Conservation (phyloP, 2,888 invertebrate species). For the Brenthis daphne region DNA sequence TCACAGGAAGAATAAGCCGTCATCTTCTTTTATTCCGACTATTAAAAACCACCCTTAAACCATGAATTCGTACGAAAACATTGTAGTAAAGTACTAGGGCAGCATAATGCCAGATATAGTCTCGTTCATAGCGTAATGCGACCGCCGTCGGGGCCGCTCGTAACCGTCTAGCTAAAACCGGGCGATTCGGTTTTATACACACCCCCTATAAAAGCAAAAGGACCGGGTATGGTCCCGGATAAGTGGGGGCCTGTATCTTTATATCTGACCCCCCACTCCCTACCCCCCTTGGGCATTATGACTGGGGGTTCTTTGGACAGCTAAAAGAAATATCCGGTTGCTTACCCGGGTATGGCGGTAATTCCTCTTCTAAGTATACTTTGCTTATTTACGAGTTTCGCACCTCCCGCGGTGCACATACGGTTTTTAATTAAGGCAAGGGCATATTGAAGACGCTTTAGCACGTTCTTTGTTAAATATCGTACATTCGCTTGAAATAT, state of each 20-base stretch:
- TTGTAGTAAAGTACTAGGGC: conserved; percentile 70
- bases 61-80: conserved; percentile 56
- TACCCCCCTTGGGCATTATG: conserved; percentile 77
- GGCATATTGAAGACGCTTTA: conserved; percentile 30
- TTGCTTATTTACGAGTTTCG: conserved; percentile 76
- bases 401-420: conserved; percentile 56
- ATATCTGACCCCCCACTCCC: conserved; percentile 78
- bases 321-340: conserved; percentile 82
- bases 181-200: conserved; percentile 82
- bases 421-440: conserved; percentile 45
- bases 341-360: conserved; percentile 71
- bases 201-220: conserved; percentile 83
- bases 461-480: conserved; percentile 11
- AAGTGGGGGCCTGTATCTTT: conserved; percentile 82
- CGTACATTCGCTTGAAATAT: neutral
- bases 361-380: conserved; percentile 75
- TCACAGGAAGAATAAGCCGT: neutral
- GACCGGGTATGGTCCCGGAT: conserved; percentile 79
- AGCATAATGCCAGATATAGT: conserved; percentile 73
- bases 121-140: conserved; percentile 57
- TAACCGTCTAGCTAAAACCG: conserved; percentile 81
- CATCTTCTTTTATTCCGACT: conserved; percentile 12
- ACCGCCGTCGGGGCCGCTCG: conserved; percentile 74
- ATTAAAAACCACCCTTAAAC: conserved; percentile 45
- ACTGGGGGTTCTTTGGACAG: conserved; percentile 81